These are phyloP conservation scores for Stenopsyche tienmushanensis DNA, from an alignment of 1,140 invertebrate species.

Conservation along the genomic window DNA sequence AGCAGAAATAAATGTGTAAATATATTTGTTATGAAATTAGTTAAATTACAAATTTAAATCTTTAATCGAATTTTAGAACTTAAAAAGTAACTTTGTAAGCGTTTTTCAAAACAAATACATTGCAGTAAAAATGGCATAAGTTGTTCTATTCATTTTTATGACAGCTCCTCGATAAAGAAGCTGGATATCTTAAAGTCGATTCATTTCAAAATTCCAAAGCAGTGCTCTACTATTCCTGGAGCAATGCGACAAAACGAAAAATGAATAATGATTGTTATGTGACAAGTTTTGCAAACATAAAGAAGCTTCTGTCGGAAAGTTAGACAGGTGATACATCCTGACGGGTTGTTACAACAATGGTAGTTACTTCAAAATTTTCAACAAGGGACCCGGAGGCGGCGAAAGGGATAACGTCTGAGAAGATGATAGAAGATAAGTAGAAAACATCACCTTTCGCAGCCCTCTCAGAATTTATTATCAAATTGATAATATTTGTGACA, in stretches of 20 bases:
- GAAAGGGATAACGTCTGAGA: neutral
- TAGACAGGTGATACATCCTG: constrained; percentile 28
- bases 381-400: neutral
- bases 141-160: no score
- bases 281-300: constrained; percentile 15
- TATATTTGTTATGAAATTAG: no score
- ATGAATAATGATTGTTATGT: constrained; percentile 20
- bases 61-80: no score
- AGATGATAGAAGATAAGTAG: neutral
- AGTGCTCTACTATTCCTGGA: neutral
- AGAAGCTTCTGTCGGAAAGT: constrained; percentile 20
- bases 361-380: constrained; percentile 2
- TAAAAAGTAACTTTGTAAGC: no score
- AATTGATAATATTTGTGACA: constrained; percentile 22
- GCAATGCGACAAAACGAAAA: neutral
- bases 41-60: no score
- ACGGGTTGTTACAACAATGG: constrained; percentile 16
- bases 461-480: neutral
- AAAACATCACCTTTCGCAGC: no score
- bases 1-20: no score
- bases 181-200: neutral
- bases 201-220: neutral
- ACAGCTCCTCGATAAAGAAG: neutral
- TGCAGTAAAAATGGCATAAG: no score
- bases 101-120: no score